Evolutionary conservation across 2,888 invertebrate species (phyloP).

Genomic region (Pollenia labialis): DNA sequence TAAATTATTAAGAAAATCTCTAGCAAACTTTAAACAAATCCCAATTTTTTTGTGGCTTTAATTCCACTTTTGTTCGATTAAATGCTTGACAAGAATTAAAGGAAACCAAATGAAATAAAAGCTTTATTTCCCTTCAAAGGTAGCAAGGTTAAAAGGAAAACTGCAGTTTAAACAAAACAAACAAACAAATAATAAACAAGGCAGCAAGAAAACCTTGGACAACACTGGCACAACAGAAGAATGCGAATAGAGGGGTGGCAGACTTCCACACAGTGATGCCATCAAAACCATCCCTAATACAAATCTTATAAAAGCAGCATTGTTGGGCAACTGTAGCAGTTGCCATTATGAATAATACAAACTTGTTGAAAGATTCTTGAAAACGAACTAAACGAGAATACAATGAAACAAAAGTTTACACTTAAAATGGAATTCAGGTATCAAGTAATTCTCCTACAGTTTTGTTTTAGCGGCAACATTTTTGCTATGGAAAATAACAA

Average conservation of each 20-base stretch:
- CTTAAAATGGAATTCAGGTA: too few species aligned
- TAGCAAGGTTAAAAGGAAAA: slow-evolving; percentile 48
- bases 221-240: slow-evolving; percentile 11
- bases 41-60: too few species aligned
- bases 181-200: slow-evolving; percentile 16
- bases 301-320: slow-evolving; percentile 5
- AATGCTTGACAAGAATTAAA: not conserved
- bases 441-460: too few species aligned
- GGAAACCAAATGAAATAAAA: slow-evolving; percentile 6
- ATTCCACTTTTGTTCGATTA: not conserved
- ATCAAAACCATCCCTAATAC: not conserved
- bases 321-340: slow-evolving; percentile 5
- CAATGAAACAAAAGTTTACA: not conserved
- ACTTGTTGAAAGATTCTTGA: not conserved
- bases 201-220: slow-evolving; percentile 28
- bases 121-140: slow-evolving; percentile 32
- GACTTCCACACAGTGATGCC: not conserved
- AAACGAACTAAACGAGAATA: not conserved
- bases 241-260: not conserved
- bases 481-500: not conserved
- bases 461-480: too few species aligned
- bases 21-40: too few species aligned
- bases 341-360: slow-evolving; percentile 25
- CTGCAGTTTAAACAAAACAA: slow-evolving; percentile 23
- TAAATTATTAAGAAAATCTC: too few species aligned